phyloP scores from a whole-genome alignment of 2,888 invertebrate species.

The Ametastegia equiseti region DNA sequence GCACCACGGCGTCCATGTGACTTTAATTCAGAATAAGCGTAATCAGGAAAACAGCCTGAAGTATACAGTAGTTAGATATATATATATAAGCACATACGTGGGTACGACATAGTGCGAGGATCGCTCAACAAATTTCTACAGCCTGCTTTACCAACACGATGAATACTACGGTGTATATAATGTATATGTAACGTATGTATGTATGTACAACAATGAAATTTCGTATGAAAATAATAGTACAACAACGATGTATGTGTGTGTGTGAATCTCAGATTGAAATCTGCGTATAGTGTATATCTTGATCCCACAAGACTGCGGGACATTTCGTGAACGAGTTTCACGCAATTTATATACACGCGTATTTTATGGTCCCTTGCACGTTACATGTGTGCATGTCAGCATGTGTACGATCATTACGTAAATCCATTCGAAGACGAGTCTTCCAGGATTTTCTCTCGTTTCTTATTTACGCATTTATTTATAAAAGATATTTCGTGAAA shows the following conservation, averaged over 20 bases:
- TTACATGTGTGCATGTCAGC: no score
- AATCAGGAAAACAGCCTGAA: no score
- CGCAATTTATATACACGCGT: background rate
- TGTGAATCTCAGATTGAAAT: constrained; percentile 9
- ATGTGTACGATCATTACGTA: background rate
- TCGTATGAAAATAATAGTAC: background rate
- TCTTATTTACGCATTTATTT: background rate
- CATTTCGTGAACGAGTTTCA: constrained; percentile 38
- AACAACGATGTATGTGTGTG: background rate
- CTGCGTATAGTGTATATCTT: background rate
- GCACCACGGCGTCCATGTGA: constrained; percentile 51
- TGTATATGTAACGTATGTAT: background rate
- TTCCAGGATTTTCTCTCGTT: background rate
- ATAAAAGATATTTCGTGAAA: no score
- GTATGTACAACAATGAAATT: constrained; percentile 19
- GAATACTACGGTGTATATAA: background rate
- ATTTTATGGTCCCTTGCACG: background rate
- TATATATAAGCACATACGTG: background rate
- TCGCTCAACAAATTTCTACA: no score
- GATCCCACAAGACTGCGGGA: background rate
- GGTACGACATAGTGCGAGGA: background rate
- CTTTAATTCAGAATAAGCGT: constrained; percentile 52
- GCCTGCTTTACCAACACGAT: no score
- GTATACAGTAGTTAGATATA: no score
- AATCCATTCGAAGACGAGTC: background rate